Evolutionary conservation across 2,113 vertebrate species (phyloP), one percentile per base, ranked within the genome.

Genomic region (Aldabrachelys gigantea): DNA sequence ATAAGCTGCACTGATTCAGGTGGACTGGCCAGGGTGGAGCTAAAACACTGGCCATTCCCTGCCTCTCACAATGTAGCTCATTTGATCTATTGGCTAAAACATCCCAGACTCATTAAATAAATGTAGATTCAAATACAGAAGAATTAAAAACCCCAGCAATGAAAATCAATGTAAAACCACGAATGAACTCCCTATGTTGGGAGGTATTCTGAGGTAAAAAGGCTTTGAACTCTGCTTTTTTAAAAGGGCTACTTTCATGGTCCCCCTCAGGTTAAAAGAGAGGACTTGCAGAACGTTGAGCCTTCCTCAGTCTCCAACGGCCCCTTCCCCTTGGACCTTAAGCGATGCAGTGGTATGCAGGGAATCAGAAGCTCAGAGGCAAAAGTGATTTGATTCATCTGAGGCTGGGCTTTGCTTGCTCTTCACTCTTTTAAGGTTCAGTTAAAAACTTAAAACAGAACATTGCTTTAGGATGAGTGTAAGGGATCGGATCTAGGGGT

Each of bases 401-500:
- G 87, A 76, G 89, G 13, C 82, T 53, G 79, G 24, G 78, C 75
- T 95, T 89, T 82, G 12, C 94, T 96, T 13, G 1, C 76, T 92
- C 85, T 84, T 95, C 90, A 81, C 69, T 89, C 80, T 80, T 59
- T 75, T 79, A 65, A 69, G 82, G 93, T 47, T 93, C 65, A 50
- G 0, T 59, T 86, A 59, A 47, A 82, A 49, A 89, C 52, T 59
- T 85, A 76, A 65, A 69, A 78, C 50, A 57, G 50, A 85, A 84
- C 75, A 62, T 92, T 9, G 19, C 90, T 95, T 80, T 54, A 44
- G 95, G 96, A 92, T 92, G 94, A 97, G 88, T 94, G 53, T 6
- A 25, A 93, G 97, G 89, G 94, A 82, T 91, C 94, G 93, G 94
- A 94, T 93, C 87, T 87, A 10, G 91, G 93, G 94, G 92, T 95